Evolutionary conservation across 2,888 invertebrate species (phyloP), one percentile per base, ranked within the genome.

Genomic region (Bembecia ichneumoniformis): DNA sequence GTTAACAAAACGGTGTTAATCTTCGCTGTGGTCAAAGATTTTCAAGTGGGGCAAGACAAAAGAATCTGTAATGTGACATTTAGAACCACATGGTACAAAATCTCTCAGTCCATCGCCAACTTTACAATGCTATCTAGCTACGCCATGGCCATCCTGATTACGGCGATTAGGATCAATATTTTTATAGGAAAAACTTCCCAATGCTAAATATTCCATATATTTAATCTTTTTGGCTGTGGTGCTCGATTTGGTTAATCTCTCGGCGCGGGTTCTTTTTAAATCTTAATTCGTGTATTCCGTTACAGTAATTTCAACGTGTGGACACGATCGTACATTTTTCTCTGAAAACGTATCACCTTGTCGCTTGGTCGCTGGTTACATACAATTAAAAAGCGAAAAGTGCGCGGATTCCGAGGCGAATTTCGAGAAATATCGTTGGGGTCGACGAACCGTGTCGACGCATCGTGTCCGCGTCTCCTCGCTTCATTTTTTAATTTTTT

Each of bases 331-430:
- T 75, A 69, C 67, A 75, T 77, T 68, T 79, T 77, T 78, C 79
- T 70, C 72, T 70, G 71, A 74, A 80, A 82, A 83, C 77, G 68
- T 82, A 83, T 83, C 82, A 80, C 81, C 78, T 80, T 77, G 80
- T 77, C 77, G 74, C 64, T 69, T 75, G 73, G 74, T 76, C 71
- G 77, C 76, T 74, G 80, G 76, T 77, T 77, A 76, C 76, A 74
- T 77, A 82, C 84, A 84, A 87, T 86, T 87, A 86, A 86, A 84
- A 84, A 80, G 78, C 82, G 82, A 83, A 82, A 84, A 83, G 80
- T 81, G 74, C 78, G 74, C 68, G 75, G 79, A 86, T 80, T 83
- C 81, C 76, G 71, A 77, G 68, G 75, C 72, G 77, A 78, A 83
- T 86, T 86, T 84, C 82, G 78, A 84, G 84, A 84, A 84, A 82